Conservation (phyloP, 2,888 invertebrate genomes). For the Cataglyphis livida region DNA sequence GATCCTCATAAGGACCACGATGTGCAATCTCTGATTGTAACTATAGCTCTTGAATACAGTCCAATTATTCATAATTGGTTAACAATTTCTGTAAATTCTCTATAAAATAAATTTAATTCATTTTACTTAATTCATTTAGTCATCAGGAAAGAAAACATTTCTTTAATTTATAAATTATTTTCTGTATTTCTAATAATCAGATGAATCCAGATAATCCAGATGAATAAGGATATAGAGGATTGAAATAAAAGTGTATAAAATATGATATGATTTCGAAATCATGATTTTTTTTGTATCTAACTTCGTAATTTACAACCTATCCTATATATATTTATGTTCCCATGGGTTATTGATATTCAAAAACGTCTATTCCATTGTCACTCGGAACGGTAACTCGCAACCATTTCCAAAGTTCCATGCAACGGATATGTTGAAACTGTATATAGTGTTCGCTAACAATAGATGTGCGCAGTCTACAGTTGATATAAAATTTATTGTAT, state of each 20-base stretch:
- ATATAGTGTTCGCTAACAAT: slow-evolving; percentile 2
- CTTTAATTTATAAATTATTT: slow-evolving; percentile 4
- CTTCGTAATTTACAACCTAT: background rate
- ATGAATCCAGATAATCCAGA: background rate
- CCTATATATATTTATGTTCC: background rate
- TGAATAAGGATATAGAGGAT: background rate
- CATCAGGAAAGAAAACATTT: background rate
- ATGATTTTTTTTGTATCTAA: background rate
- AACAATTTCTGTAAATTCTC: background rate
- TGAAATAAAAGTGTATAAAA: background rate
- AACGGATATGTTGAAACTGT: slow-evolving; percentile 5
- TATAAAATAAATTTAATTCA: background rate
- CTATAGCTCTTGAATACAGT: background rate
- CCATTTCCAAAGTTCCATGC: background rate
- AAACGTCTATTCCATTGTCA: slow-evolving; percentile 33
- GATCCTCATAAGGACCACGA: slow-evolving; percentile 12
- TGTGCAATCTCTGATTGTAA: background rate
- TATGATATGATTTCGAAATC: background rate
- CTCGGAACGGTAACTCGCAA: background rate
- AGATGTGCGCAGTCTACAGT: background rate
- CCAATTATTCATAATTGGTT: slow-evolving; percentile 37
- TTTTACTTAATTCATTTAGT: background rate
- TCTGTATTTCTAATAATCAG: background rate
- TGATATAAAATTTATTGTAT: slow-evolving; percentile 12
- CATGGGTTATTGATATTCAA: slow-evolving; percentile 22